These are phyloP conservation scores for Danaus chrysippus DNA, from an alignment of 2,888 invertebrate genomes.

Conservation along the genomic window DNA sequence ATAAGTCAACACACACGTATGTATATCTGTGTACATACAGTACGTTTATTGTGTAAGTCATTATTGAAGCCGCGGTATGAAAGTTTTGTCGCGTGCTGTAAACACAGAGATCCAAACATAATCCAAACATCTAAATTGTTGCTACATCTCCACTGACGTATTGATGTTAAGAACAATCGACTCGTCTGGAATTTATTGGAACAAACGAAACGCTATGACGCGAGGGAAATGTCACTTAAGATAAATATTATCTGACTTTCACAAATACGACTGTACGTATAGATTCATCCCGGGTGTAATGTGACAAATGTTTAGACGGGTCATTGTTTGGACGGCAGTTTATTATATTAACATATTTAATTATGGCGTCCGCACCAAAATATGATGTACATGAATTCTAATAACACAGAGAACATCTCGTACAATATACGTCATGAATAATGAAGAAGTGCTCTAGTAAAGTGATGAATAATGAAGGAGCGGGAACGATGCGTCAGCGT, in stretches of 20 bases:
- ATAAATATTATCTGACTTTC: no score
- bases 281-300: no score
- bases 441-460: conserved; percentile 23
- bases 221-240: neutral
- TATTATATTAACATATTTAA: neutral
- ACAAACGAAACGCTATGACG: neutral
- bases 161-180: conserved; percentile 22
- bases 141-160: conserved; percentile 22
- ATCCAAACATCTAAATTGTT: conserved; percentile 21
- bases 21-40: no score
- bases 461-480: conserved; percentile 28
- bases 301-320: no score
- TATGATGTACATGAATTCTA: neutral
- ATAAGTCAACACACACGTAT: no score
- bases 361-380: neutral
- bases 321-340: no score
- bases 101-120: conserved; percentile 14
- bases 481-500: conserved; percentile 27
- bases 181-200: conserved; percentile 4
- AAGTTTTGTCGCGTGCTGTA: conserved; percentile 18
- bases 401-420: conserved; percentile 4
- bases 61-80: neutral
- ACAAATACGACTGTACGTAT: no score
- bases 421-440: conserved; percentile 23
- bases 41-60: neutral